Evolutionary conservation across 2,888 invertebrate genomes (phyloP), one percentile per base, ranked within the genome.

Genomic region (Myopa tessellatipennis): DNA sequence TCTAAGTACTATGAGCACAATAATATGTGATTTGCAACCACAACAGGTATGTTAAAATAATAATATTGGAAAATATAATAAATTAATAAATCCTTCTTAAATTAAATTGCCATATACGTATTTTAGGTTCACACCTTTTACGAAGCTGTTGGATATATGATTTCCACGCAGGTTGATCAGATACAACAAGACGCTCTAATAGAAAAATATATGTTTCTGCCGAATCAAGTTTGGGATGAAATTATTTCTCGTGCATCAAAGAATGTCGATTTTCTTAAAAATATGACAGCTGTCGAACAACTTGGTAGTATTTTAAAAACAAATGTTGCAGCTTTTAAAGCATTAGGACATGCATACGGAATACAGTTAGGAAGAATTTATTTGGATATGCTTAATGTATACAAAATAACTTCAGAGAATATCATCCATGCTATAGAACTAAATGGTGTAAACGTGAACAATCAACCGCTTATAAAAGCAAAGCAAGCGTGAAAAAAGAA

Each of bases 111-210:
- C 7, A 65, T n/a, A 77, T n/a, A 65, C 16, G 40, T 26, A 63
- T 72, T 58, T 38, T 14, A 89, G 89, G 89, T 90, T 26, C 98
- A 99, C 89, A 99, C 99, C 70, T 99, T 99, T 90, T 99, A 99
- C 90, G 99, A 99, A 91, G 99, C 99, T 61, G 98, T 99, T 74
- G 99, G 99, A 38, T 96, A 98, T 88, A 99, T 99, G 98, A 99
- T 99, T 86, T 95, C 95, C 87, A 97, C 98, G 67, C 98, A 98
- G 90, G 92, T 95, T 18, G 98, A 99, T 90, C 93, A 94, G 85
- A 93, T 94, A 69, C 93, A 95, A 55, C 98, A 99, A 90, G 98
- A 98, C 88, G 93, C 94, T 81, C 92, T 99, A 60, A 98, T 99
- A 87, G 98, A 98, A 87, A 96, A 97, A 85, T 98, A 99, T 86